Base-by-base conservation (phyloP, 2,888 invertebrate species). In the Lasioglossum calceatum region DNA sequence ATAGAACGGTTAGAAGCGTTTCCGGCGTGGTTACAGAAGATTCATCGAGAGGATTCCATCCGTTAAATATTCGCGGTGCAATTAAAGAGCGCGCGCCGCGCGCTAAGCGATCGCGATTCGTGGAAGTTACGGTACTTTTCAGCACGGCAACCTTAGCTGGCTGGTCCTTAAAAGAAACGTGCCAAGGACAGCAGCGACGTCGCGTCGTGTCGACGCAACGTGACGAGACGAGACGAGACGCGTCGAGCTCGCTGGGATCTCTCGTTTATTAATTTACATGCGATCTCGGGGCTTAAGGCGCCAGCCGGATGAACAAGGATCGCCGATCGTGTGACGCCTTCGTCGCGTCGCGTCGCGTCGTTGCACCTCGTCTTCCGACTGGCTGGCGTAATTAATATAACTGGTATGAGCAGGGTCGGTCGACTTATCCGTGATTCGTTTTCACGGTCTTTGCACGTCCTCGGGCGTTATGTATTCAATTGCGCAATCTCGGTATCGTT, bases 121-220 rank as follows among this genome's bases (percentile, higher is more conserved):
- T 87, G 85, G 87, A 87, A 90, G 82, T 85, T 67, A 84, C 88
- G 90, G 82, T 85, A 86, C 87, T 80, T 78, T 74, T 73, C 67
- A 75, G 54, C 77, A 61, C 14, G 84, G 64, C 81, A 82, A 61
- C 78, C 77, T 79, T 87, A 81, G 78, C 87, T 71, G 79, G 82
- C 64, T 81, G 86, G 80, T 88, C 89, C 91, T 91, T 88, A 89
- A 91, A 88, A 87, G 87, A 90, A 90, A 87, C 84, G 87, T 90
- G 91, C 83, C 89, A 90, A 88, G 90, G 90, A 86, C 89, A 87
- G 27, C 87, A 77, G 79, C 85, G 84, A 1, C 32, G 32, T 32
- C 32, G 32, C 32, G 23, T 54, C 4, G 36, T 36, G 50, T 76
- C 81, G 78, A 64, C 32, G 64, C 0, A 19, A 64, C 64, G 64